Conservation (phyloP, 2,797 vertebrate species). For the Morus bassanus region DNA sequence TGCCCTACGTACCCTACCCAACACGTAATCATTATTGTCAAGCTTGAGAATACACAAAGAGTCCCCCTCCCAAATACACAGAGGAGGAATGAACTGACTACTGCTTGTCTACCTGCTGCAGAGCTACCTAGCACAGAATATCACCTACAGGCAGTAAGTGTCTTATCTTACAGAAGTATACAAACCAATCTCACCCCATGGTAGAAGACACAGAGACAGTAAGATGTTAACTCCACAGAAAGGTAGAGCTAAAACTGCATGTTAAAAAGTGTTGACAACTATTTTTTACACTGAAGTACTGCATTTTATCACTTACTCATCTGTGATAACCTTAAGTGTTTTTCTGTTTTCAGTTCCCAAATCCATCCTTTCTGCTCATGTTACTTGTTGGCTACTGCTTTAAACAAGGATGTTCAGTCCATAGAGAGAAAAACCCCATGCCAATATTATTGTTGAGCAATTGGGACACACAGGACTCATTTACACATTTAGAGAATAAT, state of each 20-base stretch:
- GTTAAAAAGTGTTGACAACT: background rate
- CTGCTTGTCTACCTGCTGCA: background rate
- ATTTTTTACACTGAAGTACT: background rate
- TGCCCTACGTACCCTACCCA: background rate
- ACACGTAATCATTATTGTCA: background rate
- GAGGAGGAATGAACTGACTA: background rate
- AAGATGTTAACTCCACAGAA: background rate
- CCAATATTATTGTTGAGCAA: background rate
- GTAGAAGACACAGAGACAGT: background rate
- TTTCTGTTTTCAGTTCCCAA: background rate
- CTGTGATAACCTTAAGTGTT: background rate
- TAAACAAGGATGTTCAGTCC: background rate
- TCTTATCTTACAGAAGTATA: background rate
- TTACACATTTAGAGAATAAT: background rate
- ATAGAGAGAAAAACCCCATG: background rate
- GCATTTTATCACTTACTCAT: background rate
- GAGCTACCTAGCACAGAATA: background rate
- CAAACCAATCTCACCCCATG: background rate
- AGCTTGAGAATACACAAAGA: background rate
- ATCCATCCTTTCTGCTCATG: background rate
- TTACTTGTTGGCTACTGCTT: background rate
- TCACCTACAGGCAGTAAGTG: background rate
- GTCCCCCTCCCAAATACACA: background rate
- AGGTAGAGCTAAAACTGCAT: background rate
- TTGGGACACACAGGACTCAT: background rate